Percentiles rank a stretch among this genome's conserved stretches.
These are phyloP conservation scores for Aegithalos caudatus DNA, from an alignment of 2,113 vertebrate genomes.

Conservation along the genomic window DNA sequence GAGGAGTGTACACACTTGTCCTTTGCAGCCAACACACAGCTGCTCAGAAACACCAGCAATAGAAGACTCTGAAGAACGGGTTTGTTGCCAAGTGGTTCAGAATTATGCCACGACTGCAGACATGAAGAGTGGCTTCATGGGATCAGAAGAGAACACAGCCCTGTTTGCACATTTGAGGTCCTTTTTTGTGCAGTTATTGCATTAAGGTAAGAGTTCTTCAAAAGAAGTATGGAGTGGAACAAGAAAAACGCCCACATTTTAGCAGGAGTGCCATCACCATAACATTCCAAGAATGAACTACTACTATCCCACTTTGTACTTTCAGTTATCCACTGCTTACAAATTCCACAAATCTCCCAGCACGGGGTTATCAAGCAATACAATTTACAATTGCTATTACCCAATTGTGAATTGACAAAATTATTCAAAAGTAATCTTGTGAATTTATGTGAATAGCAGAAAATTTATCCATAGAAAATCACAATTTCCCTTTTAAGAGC, in stretches of 20 bases:
- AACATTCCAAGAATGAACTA: background rate
- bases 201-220: background rate
- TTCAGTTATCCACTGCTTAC: background rate
- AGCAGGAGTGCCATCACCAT: background rate
- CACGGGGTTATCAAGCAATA: background rate
- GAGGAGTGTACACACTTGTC: background rate
- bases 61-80: background rate
- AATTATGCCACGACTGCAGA: background rate
- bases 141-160: background rate
- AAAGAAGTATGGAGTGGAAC: background rate
- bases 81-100: background rate
- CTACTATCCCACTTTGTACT: background rate
- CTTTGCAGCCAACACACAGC: constrained; percentile 26
- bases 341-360: background rate
- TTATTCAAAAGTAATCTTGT: background rate
- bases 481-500: background rate
- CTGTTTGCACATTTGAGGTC: background rate
- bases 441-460: background rate
- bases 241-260: background rate
- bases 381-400: background rate
- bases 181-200: background rate
- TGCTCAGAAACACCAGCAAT: constrained; percentile 13
- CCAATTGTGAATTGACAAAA: background rate
- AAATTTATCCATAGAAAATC: background rate
- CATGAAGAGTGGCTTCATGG: background rate